Evolutionary conservation across 2,888 invertebrate species (phyloP), one percentile per base, ranked within the genome.

Genomic region (Steinernema hermaphroditum): DNA sequence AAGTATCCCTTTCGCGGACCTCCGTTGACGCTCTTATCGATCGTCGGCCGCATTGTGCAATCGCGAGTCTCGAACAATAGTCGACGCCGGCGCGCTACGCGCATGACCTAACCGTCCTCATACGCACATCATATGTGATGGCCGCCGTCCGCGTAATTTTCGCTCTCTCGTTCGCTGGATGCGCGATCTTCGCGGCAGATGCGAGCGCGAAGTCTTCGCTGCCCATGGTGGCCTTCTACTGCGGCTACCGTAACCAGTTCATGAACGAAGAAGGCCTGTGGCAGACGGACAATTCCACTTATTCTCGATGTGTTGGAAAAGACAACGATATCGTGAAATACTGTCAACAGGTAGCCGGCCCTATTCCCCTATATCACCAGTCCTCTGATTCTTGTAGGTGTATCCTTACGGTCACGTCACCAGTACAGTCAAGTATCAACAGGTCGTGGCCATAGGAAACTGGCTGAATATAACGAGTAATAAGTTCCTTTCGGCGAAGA

Each of bases 1-100:
- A 22, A 62, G 62, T 62, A 62, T 62, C 62, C 62, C 32, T 62
- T 62, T 27, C 62, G 62, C 29, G 22, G 50, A 50, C 32, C 62
- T 34, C 62, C 32, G n/a, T n/a, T n/a, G n/a, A n/a, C n/a, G 27
- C 62, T 29, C 27, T 32, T 32, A 62, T 62, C 62, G 62, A 62
- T 62, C 32, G 62, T 27, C 12, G 22, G 50, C 16, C 62, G 62
- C 62, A 62, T 62, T 62, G 62, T 62, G 62, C 62, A 62, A 62
- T 32, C 27, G 62, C 32, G 32, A 62, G 62, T 62, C 62, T 32
- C 62, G 62, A 62, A 62, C 62, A 62, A 62, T 32, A 62, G 62
- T 19, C 32, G 19, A 22, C 62, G 62, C 62, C 22, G 22, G 62
- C 27, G 62, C 62, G 29, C 29, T 37, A 4, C 37, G 37, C 37